phyloP scores from a whole-genome alignment of 2,888 invertebrate species.

The Julus scanicus region DNA sequence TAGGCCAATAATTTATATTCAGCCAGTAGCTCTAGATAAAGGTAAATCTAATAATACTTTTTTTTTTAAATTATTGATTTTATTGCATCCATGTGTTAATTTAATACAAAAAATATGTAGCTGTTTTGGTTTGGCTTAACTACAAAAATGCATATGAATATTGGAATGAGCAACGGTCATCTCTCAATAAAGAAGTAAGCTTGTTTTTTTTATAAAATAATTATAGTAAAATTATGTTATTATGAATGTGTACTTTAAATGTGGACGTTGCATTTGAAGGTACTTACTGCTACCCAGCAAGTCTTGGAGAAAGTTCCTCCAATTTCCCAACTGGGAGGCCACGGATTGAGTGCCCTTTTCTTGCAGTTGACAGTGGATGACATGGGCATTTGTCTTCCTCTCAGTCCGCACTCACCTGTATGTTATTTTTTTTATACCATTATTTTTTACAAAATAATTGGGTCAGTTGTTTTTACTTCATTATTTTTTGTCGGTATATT shows the following conservation, averaged over 20 bases:
- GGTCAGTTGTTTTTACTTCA: too few relatives aligned
- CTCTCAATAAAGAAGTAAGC: slow-evolving; percentile 85
- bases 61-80: slow-evolving; percentile 4
- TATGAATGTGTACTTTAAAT: background rate
- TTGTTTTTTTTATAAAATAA: background rate
- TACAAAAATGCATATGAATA: slow-evolving; percentile 99
- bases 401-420: slow-evolving; percentile 82
- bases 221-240: background rate
- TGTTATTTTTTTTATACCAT: slow-evolving; percentile 59
- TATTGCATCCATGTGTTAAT: background rate
- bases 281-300: slow-evolving; percentile 67
- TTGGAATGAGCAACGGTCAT: slow-evolving; percentile 96
- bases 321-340: slow-evolving; percentile 79
- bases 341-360: slow-evolving; percentile 88
- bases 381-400: slow-evolving; percentile 93
- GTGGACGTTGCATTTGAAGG: slow-evolving; percentile 62
- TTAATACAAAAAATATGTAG: slow-evolving; percentile 65
- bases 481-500: too few relatives aligned
- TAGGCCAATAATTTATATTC: slow-evolving; percentile 93
- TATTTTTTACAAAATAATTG: too few relatives aligned
- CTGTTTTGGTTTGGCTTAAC: slow-evolving; percentile 98
- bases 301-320: slow-evolving; percentile 78
- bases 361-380: slow-evolving; percentile 95
- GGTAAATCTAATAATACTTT: slow-evolving; percentile 55
- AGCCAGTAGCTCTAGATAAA: slow-evolving; percentile 97